phyloP scores from a whole-genome alignment of 2,888 invertebrate genomes.

The Tetragonula carbonaria region DNA sequence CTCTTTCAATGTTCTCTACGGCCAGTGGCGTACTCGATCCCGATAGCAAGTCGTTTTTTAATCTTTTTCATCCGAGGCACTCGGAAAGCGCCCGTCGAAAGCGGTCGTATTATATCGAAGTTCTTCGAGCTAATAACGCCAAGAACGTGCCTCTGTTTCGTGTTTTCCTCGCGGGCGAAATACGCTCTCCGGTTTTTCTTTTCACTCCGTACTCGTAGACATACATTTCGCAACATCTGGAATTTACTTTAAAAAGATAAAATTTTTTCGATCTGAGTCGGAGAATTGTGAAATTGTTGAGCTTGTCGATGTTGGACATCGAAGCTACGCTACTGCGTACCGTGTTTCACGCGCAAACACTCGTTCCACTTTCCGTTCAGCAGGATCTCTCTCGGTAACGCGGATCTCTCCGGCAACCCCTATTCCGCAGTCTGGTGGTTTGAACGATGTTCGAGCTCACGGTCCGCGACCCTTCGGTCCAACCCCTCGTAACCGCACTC shows the following conservation, averaged over 20 bases:
- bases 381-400: slow-evolving; percentile 43
- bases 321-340: slow-evolving; percentile 43
- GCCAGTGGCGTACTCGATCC: slow-evolving; percentile 69
- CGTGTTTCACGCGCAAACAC: slow-evolving; percentile 45
- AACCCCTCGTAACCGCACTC: slow-evolving; percentile 74
- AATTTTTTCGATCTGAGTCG: no score
- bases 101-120: slow-evolving; percentile 41
- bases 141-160: slow-evolving; percentile 43
- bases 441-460: slow-evolving; percentile 73
- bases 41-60: slow-evolving; percentile 55
- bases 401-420: slow-evolving; percentile 53
- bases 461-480: slow-evolving; percentile 69
- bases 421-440: slow-evolving; percentile 64
- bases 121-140: slow-evolving; percentile 42
- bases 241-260: background rate
- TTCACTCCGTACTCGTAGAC: background rate
- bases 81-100: slow-evolving; percentile 27
- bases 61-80: slow-evolving; percentile 18
- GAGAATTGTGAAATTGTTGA: no score
- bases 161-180: background rate
- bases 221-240: background rate
- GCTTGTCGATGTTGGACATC: background rate
- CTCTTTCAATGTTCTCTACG: slow-evolving; percentile 67
- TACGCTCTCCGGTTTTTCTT: background rate
- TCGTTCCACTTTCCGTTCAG: slow-evolving; percentile 34